Evolutionary conservation across 2,888 invertebrate genomes (phyloP), one percentile per base, ranked within the genome.

Genomic region (Gymnoscelis rufifasciata): DNA sequence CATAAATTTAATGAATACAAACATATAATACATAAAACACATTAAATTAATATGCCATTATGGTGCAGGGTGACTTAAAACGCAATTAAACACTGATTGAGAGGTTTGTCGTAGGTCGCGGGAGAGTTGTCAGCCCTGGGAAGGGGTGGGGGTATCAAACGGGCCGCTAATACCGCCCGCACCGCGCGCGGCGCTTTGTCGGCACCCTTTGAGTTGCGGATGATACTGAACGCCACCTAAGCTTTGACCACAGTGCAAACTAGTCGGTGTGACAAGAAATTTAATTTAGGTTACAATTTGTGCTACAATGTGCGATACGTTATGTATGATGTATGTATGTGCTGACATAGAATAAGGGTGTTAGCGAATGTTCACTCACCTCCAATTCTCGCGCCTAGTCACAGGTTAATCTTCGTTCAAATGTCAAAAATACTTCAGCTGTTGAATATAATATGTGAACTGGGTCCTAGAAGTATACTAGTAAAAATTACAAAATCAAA

Each of bases 101-200:
- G 66, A 61, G 57, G 61, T 62, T 69, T 72, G 71, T 61, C 71
- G 61, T 72, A 72, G 72, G 71, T 71, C 69, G 58, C 62, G 62
- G 62, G 55, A 54, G 59, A 61, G 62, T 61, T 66, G 76, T 60
- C 78, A 82, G 71, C 83, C 83, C 82, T 83, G 61, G 39, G 51
- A 55, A 57, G 66, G 74, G 78, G 75, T 66, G 75, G 75, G 68
- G 72, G 74, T 74, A 74, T 81, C 80, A 81, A 82, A 77, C 74
- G 79, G 78, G 78, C 82, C 83, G 83, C 83, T 83, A 84, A 83
- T 82, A 75, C 84, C 83, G 82, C 80, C 82, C 83, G 83, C 77
- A 77, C 78, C 72, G 74, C 75, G 71, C 66, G 72, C 79, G 71
- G 78, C 79, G 77, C 87, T 87, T 87, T 88, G 87, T 86, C 87